A percentile compares a stretch with the other conserved stretches of the same genome.
Conservation (phyloP, 2,113 vertebrate species). For the Seriola aureovittata region DNA sequence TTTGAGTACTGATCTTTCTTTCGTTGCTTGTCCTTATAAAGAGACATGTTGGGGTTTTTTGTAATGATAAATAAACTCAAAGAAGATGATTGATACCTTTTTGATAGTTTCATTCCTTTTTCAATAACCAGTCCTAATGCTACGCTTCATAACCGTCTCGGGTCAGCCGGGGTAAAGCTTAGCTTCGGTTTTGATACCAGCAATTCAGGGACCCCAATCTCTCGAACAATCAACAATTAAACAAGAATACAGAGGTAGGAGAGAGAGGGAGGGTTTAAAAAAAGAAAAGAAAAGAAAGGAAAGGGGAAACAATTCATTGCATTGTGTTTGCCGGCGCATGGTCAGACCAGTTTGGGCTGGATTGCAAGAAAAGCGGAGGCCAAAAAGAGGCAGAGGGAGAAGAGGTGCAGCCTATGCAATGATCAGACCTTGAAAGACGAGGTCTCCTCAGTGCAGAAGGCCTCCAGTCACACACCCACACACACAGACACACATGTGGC, state of each 20-base stretch:
- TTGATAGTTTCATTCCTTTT: constrained; percentile 6
- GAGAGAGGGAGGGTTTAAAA: neutral
- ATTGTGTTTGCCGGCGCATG: constrained; percentile 61
- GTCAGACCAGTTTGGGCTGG: constrained; percentile 66
- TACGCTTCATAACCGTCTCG: constrained; percentile 2
- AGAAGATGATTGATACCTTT: neutral
- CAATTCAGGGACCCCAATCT: constrained; percentile 42
- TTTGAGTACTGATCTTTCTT: neutral
- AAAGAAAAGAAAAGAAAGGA: constrained; percentile 25
- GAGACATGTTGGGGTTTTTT: neutral
- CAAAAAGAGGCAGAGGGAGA: constrained; percentile 41
- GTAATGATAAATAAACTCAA: neutral
- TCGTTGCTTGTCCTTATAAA: neutral
- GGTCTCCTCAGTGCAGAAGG: neutral
- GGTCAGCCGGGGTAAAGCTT: constrained; percentile 41
- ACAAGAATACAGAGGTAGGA: constrained; percentile 52
- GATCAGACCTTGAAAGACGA: constrained; percentile 28
- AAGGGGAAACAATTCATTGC: constrained; percentile 64
- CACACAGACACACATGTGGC: constrained; percentile 19
- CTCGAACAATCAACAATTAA: constrained; percentile 70
- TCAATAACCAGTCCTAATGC: neutral
- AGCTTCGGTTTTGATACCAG: constrained; percentile 28
- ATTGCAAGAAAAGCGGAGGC: constrained; percentile 43
- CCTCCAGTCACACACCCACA: constrained; percentile 27
- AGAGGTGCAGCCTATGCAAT: constrained; percentile 29